These are phyloP conservation scores for Drosophila robusta DNA, from an alignment of 2,888 invertebrate species.

Conservation along the genomic window DNA sequence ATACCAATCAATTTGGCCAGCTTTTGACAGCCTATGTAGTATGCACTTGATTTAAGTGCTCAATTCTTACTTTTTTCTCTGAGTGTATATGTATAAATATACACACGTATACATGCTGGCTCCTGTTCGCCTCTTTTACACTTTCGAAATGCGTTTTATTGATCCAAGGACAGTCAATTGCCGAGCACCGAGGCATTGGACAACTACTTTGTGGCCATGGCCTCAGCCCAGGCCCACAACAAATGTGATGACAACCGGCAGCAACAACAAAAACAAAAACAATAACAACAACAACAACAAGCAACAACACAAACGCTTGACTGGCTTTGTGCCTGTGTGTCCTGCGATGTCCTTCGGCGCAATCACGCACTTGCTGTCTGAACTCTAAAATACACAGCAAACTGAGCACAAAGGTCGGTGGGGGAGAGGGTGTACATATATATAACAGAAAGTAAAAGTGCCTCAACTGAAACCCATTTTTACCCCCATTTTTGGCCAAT, in stretches of 20 bases:
- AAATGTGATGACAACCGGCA: constrained; percentile 59
- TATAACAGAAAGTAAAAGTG: constrained; percentile 47
- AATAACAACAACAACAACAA: not conserved
- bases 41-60: not conserved
- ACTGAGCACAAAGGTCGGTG: not conserved
- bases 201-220: constrained; percentile 41
- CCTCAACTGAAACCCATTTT: constrained; percentile 35
- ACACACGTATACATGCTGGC: not conserved
- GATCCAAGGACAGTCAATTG: constrained; percentile 70
- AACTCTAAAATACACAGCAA: constrained; percentile 55
- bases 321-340: constrained; percentile 36
- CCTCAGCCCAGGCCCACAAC: constrained; percentile 47
- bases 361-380: constrained; percentile 75
- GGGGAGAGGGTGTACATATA: not conserved
- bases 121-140: constrained; percentile 19
- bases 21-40: no score
- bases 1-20: no score
- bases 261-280: constrained; percentile 21
- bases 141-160: constrained; percentile 66
- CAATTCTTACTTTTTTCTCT: not conserved
- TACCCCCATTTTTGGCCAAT: constrained; percentile 29
- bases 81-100: not conserved
- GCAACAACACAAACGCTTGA: constrained; percentile 42
- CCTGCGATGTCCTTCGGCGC: constrained; percentile 66
- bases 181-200: constrained; percentile 24